Evolutionary conservation across 2,888 invertebrate genomes (phyloP).

Genomic region (Synergus umbraculus): DNA sequence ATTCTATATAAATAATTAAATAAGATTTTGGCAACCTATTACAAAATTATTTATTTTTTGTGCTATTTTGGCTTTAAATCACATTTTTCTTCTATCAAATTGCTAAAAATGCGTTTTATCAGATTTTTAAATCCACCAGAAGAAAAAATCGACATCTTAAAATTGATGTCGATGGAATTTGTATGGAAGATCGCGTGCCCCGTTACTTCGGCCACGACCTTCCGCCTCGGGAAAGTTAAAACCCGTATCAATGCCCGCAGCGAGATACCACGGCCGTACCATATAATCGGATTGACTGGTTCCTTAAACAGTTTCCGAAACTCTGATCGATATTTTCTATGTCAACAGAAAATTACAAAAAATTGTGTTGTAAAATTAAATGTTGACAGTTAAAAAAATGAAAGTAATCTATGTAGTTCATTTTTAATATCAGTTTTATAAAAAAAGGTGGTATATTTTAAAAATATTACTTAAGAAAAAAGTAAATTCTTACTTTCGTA

Average conservation of each 20-base stretch:
- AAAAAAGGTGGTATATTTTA: background rate
- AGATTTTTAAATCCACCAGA: background rate
- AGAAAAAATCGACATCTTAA: constrained; percentile 12
- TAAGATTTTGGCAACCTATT: too few species aligned
- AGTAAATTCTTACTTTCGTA: background rate
- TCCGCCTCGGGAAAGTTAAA: constrained; percentile 44
- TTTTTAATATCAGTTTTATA: background rate
- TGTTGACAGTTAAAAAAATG: background rate
- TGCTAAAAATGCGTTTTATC: background rate
- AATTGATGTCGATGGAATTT: constrained; percentile 36
- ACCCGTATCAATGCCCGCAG: constrained; percentile 40
- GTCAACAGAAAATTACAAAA: background rate
- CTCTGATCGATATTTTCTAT: constrained; percentile 31
- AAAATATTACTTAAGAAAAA: background rate
- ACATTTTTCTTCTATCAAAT: background rate
- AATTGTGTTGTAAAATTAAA: background rate
- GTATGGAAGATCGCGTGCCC: constrained; percentile 39
- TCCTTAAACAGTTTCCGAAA: background rate
- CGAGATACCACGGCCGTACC: constrained; percentile 19
- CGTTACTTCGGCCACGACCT: constrained; percentile 54
- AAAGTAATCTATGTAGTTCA: background rate
- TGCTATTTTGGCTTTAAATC: too few species aligned
- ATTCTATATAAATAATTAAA: too few species aligned
- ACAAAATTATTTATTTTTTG: too few species aligned
- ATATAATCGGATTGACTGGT: constrained; percentile 21